phyloP scores from a whole-genome alignment of 2,888 invertebrate species.

The Xylota sylvarum region DNA sequence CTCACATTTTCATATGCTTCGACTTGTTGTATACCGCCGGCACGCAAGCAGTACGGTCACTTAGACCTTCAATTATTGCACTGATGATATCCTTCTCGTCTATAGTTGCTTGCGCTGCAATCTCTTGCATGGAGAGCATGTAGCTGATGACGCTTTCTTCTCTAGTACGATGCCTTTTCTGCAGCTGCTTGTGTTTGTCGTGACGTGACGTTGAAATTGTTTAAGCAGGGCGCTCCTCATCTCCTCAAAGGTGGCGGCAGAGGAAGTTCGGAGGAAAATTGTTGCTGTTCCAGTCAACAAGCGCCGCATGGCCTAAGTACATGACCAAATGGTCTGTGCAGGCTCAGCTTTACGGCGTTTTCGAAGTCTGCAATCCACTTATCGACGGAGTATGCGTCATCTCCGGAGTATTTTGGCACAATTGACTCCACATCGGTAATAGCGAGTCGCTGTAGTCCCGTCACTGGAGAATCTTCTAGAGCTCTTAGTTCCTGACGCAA shows the following conservation, averaged over 20 bases:
- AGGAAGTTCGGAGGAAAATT: neutral
- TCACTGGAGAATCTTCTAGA: constrained; percentile 3
- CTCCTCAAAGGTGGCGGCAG: neutral
- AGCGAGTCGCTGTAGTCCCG: constrained; percentile 12
- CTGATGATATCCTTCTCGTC: constrained; percentile 8
- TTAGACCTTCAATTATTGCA: constrained; percentile 12
- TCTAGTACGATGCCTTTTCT: no score
- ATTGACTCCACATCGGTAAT: constrained; percentile 35
- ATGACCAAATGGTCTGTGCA: no score
- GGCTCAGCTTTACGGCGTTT: constrained; percentile 16
- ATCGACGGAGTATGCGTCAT: constrained; percentile 35
- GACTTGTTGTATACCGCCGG: neutral
- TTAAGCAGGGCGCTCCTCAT: neutral
- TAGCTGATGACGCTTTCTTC: no score
- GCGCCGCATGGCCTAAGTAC: no score
- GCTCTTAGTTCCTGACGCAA: neutral
- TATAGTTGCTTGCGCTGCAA: constrained; percentile 15
- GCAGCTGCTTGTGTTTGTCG: neutral
- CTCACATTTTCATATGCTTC: constrained; percentile 12
- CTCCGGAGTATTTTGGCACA: constrained; percentile 33
- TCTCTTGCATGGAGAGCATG: constrained; percentile 23
- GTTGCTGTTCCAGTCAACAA: neutral
- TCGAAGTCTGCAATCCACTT: constrained; percentile 27
- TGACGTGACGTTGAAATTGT: neutral
- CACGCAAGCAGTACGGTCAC: constrained; percentile 9